Evolutionary conservation across 2,888 invertebrate genomes (phyloP).

Genomic region (Drosophila diplacantha): DNA sequence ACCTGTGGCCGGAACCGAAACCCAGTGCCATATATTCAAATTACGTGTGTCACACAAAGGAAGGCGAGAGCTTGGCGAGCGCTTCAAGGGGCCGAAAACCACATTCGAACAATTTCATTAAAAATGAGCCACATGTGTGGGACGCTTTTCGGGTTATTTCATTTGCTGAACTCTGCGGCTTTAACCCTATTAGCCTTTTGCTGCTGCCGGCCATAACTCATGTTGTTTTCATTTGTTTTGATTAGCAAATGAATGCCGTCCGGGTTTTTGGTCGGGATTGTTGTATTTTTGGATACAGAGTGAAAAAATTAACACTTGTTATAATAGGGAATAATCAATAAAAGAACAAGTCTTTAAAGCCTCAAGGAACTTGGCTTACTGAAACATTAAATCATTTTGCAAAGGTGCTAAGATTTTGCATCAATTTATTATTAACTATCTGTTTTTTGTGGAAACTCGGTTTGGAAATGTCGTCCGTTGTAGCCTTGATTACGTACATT

Average conservation of each 20-base stretch:
- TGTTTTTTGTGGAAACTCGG: too few relatives aligned
- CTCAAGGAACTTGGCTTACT: not conserved
- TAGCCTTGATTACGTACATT: not conserved
- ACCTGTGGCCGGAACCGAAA: slow-evolving; percentile 39
- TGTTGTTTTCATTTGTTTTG: slow-evolving; percentile 73
- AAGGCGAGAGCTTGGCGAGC: slow-evolving; percentile 7
- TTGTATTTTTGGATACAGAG: slow-evolving; percentile 29
- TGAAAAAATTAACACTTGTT: not conserved
- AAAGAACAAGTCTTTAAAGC: not conserved
- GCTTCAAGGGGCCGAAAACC: slow-evolving; percentile 41
- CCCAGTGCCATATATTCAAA: slow-evolving; percentile 60
- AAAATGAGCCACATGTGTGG: slow-evolving; percentile 45
- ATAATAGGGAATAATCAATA: not conserved
- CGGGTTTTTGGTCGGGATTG: slow-evolving; percentile 36
- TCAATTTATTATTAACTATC: too few relatives aligned
- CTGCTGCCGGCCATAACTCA: slow-evolving; percentile 61
- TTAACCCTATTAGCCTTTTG: slow-evolving; percentile 69
- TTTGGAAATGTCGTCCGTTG: too few relatives aligned
- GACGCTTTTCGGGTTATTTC: slow-evolving; percentile 44
- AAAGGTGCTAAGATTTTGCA: too few relatives aligned
- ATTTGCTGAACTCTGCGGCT: slow-evolving; percentile 56
- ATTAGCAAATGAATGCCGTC: slow-evolving; percentile 65
- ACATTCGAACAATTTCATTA: slow-evolving; percentile 68
- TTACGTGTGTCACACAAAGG: slow-evolving; percentile 50
- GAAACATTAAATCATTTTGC: too few relatives aligned